A percentile compares a stretch with the other conserved stretches of the same genome.
Conservation (phyloP, 37 sponge, comb jelly and placozoan species). For the Spongilla lacustris region DNA sequence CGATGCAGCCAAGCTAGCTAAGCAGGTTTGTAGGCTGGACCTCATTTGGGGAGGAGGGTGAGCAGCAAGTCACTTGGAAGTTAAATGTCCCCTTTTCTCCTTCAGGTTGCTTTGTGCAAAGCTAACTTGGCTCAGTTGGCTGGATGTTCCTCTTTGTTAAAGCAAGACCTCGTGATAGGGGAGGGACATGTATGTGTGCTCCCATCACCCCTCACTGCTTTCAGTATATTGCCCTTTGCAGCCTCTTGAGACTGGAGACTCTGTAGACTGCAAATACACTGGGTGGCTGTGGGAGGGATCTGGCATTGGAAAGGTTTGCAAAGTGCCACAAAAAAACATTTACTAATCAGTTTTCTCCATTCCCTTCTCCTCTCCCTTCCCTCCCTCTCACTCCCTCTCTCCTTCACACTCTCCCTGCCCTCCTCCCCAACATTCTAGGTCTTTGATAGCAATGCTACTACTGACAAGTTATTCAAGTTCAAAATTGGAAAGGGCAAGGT, state of each 20-base stretch:
- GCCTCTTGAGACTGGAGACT: conserved; percentile 78
- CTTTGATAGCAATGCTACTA: conserved; percentile 79
- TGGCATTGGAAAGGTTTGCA: conserved; percentile 72
- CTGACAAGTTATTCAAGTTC: conserved; percentile 89
- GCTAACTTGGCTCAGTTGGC: conserved; percentile 67
- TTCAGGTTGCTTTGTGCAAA: conserved; percentile 69
- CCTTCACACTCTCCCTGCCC: too few species aligned
- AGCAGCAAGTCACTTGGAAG: background rate
- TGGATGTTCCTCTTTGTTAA: conserved; percentile 58
- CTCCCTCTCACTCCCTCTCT: too few species aligned
- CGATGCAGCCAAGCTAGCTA: conserved; percentile 66
- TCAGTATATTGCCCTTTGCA: conserved; percentile 53
- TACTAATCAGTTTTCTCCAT: background rate
- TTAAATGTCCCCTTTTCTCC: background rate
- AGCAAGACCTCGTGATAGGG: conserved; percentile 83
- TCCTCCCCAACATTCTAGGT: conserved; percentile 45
- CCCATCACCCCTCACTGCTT: background rate
- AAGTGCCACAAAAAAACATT: background rate
- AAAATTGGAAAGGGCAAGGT: conserved; percentile 84
- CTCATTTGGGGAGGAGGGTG: background rate
- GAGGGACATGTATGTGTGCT: conserved; percentile 75
- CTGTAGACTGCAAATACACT: conserved; percentile 84
- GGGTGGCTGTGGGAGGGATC: conserved; percentile 80
- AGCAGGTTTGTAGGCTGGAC: conserved; percentile 79
- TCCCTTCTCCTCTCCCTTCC: too few species aligned